Conservation (phyloP, 37 sponge, comb jelly and placozoan species). For the Halichondria panicea region DNA sequence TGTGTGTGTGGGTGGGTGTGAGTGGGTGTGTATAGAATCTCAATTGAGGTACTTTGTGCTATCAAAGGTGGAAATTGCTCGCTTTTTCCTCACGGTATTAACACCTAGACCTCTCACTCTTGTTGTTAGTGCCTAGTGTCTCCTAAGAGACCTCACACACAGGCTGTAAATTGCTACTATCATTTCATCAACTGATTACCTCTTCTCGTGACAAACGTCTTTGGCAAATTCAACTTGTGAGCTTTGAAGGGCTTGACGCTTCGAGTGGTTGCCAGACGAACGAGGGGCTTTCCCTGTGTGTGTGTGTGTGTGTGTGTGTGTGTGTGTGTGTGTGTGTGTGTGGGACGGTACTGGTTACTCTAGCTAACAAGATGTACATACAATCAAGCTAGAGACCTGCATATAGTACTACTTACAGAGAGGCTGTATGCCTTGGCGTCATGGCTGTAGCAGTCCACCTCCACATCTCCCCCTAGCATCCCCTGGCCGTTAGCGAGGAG, state of each 20-base stretch:
- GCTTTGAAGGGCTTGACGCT: slow-evolving; percentile 34
- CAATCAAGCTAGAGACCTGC: neutral
- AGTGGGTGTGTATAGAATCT: no score
- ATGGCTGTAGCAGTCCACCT: slow-evolving; percentile 52
- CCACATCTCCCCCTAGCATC: slow-evolving; percentile 51
- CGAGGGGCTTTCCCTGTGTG: neutral
- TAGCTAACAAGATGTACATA: no score
- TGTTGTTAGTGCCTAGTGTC: neutral
- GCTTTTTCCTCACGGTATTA: no score
- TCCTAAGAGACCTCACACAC: neutral
- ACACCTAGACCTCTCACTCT: no score
- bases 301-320: neutral
- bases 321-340: no score
- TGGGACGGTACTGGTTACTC: no score
- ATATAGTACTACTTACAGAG: slow-evolving; percentile 48
- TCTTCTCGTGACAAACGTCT: slow-evolving; percentile 55
- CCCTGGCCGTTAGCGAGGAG: slow-evolving; percentile 50
- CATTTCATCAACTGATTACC: slow-evolving; percentile 24
- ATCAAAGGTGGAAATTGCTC: no score
- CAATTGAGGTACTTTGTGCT: no score
- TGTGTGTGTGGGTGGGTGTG: no score
- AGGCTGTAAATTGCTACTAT: no score
- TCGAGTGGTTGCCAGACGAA: no score
- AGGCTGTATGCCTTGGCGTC: slow-evolving; percentile 39
- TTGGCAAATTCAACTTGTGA: slow-evolving; percentile 25